Conservation (phyloP, 1,140 invertebrate species). For the Macrosteles quadrilineatus region DNA sequence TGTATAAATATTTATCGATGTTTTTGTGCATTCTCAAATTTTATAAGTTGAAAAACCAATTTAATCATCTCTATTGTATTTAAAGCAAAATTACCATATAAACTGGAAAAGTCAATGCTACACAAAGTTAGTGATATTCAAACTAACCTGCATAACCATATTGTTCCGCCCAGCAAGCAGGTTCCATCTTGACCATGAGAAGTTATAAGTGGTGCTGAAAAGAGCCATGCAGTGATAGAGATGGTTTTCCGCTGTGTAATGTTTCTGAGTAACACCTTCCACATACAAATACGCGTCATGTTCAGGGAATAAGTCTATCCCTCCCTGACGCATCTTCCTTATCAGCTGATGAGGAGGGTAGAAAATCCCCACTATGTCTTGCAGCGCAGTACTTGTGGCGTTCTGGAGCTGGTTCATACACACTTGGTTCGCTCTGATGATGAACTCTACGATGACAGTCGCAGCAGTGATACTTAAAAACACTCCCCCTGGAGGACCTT, state of each 20-base stretch:
- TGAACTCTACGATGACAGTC: conserved; percentile 68
- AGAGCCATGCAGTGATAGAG: conserved; percentile 82
- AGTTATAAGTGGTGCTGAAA: conserved; percentile 72
- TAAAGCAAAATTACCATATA: too few species aligned
- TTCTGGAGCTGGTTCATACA: conserved; percentile 60
- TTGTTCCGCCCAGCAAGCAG: conserved; percentile 61
- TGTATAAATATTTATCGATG: too few species aligned
- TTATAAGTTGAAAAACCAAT: too few species aligned
- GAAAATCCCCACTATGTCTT: conserved; percentile 57
- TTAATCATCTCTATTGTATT: too few species aligned
- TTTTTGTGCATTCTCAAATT: too few species aligned
- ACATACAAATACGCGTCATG: conserved; percentile 82
- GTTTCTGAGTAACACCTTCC: conserved; percentile 71
- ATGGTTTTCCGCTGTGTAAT: conserved; percentile 74
- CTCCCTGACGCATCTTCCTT: conserved; percentile 64
- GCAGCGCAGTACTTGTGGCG: conserved; percentile 55
- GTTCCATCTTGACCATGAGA: conserved; percentile 91
- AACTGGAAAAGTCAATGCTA: too few species aligned
- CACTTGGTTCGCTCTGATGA: conserved; percentile 53
- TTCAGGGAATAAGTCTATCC: conserved; percentile 89
- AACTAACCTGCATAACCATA: conserved; percentile 69
- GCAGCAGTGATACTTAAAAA: conserved; percentile 65
- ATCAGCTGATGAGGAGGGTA: conserved; percentile 58
- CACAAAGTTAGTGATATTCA: too few species aligned
- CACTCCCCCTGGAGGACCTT: conserved; percentile 56